Evolutionary conservation across 92 coral and sea anemone genomes (phyloP).

Genomic region (Bergia sp.): DNA sequence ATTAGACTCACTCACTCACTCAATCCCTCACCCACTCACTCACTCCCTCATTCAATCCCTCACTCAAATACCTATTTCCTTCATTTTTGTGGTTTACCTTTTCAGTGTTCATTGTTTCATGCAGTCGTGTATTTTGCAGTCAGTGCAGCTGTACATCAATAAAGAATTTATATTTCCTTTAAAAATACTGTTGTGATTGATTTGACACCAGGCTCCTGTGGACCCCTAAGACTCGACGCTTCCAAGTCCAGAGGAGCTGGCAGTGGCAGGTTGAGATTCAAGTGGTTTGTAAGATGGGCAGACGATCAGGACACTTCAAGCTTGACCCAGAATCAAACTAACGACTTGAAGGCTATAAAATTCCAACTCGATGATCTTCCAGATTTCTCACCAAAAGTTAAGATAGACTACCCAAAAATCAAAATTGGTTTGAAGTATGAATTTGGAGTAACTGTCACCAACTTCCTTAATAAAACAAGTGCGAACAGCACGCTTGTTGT

Average conservation of each 20-base stretch:
- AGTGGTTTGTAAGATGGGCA: slow-evolving; percentile 65
- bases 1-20: no score
- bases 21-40: background rate
- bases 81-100: background rate
- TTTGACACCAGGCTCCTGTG: slow-evolving; percentile 63
- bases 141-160: no score
- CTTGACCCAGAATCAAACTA: slow-evolving; percentile 41
- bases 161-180: no score
- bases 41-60: background rate
- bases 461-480: slow-evolving; percentile 68
- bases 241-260: slow-evolving; percentile 66
- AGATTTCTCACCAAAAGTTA: slow-evolving; percentile 10
- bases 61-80: background rate
- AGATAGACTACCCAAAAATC: slow-evolving; percentile 11
- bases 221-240: slow-evolving; percentile 50
- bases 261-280: slow-evolving; percentile 63
- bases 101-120: background rate
- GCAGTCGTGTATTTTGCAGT: background rate
- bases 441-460: slow-evolving; percentile 61
- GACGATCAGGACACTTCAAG: slow-evolving; percentile 23
- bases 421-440: slow-evolving; percentile 56
- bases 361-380: slow-evolving; percentile 13
- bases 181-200: background rate
- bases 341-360: slow-evolving; percentile 49
- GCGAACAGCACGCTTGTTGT: slow-evolving; percentile 44